Conservation (phyloP, 2,797 vertebrate genomes). For the Morelia viridis region DNA sequence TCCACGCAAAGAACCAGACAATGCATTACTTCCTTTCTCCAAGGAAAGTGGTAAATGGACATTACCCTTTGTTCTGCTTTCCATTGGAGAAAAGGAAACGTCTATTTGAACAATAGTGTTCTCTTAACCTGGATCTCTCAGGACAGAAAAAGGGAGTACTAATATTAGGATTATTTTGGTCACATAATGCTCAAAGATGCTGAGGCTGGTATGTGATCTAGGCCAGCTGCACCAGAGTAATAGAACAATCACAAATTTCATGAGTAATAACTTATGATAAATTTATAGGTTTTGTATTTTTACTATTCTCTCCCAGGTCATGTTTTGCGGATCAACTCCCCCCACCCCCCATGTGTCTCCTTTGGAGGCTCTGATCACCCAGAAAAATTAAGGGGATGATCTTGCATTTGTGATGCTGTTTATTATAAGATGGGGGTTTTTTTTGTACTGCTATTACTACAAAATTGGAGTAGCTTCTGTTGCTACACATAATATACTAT, state of each 20-base stretch:
- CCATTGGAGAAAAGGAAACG: background rate
- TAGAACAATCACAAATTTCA: background rate
- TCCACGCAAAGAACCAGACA: background rate
- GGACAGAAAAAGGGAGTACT: background rate
- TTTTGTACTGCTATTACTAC: background rate
- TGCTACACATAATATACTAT: background rate
- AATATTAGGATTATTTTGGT: background rate
- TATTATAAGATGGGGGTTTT: background rate
- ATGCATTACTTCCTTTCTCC: background rate
- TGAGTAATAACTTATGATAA: background rate
- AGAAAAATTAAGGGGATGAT: no score
- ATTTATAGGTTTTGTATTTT: background rate
- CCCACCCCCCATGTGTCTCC: background rate
- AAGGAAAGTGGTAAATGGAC: background rate
- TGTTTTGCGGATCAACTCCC: background rate
- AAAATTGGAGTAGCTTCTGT: background rate
- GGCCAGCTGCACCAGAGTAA: background rate
- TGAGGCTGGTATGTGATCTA: background rate
- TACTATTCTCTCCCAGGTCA: background rate
- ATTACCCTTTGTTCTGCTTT: background rate
- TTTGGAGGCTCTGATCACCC: background rate
- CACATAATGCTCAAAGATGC: background rate
- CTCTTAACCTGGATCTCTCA: background rate
- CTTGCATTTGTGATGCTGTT: background rate
- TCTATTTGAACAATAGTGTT: background rate